Conservation (phyloP, 2,113 vertebrate genomes). For the Psephotus haematonotus region DNA sequence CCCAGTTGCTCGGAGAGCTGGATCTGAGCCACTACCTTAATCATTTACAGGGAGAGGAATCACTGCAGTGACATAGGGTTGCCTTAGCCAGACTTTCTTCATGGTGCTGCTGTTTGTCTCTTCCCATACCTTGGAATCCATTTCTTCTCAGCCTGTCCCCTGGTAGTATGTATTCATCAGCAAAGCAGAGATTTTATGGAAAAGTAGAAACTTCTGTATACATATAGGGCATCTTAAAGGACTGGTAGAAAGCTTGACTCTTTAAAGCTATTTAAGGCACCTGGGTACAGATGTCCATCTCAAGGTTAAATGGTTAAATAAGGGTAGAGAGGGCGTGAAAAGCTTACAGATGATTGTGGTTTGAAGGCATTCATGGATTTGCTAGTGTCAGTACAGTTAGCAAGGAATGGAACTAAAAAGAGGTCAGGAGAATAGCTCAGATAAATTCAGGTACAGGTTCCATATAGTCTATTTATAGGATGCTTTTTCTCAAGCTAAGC, state of each 20-base stretch:
- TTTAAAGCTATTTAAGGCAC: not conserved
- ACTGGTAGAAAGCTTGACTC: not conserved
- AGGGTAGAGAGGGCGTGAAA: not conserved
- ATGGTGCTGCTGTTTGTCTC: not conserved
- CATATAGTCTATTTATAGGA: conserved; percentile 37
- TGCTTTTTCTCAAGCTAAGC: conserved; percentile 5
- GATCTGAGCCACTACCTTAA: not conserved
- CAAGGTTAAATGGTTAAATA: not conserved
- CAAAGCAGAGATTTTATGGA: not conserved
- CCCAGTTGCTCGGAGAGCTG: not conserved
- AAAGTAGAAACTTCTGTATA: not conserved
- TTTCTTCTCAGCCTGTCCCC: not conserved
- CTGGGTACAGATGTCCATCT: not conserved
- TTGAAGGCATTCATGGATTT: not conserved
- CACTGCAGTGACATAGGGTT: not conserved
- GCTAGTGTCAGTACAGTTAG: not conserved
- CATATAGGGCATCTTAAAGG: not conserved
- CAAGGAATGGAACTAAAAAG: not conserved
- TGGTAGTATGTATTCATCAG: not conserved
- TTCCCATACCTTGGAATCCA: not conserved
- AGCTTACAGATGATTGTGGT: not conserved
- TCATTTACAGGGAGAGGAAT: not conserved
- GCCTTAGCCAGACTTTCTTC: not conserved
- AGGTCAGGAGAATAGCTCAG: not conserved
- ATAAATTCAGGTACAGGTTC: conserved; percentile 3